Base-by-base conservation (phyloP, 2,888 invertebrate species). In the Dolomedes plantarius region DNA sequence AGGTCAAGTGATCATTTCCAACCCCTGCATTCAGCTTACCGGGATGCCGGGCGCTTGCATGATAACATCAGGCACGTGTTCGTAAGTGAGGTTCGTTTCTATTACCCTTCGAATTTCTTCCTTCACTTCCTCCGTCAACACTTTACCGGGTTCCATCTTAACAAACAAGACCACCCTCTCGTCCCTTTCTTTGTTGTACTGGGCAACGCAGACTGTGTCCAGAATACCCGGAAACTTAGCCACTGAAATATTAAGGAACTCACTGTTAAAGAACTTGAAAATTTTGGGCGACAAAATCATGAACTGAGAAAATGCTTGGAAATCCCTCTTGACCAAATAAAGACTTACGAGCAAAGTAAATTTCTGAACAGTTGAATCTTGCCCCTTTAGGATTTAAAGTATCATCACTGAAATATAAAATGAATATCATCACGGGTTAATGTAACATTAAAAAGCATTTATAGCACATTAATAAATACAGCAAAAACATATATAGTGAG, bases 341-440 rank as follows among this genome's bases (percentile, higher is more conserved):
- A 13, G 46, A 78, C 85, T 77, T 32, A 92, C 92, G 92, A 81
- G 93, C 91, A 88, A 92, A 91, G 89, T 93, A 94, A 81, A 93
- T 93, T 90, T 93, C 93, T 13, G 93, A 92, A 89, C 93, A 93
- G 31, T 93, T 93, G 90, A 93, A 93, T 32, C 93, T 90, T 0
- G 93, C 93, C 29, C 93, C 93, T 90, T 92, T 93, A 9, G 93
- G 93, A 90, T 93, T 93, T 72, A 93, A 77, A 0, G 62, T 78
- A 36, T 85, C 85, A 46, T 85, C 85, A 28, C 85, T 85, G 68
- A 27, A 72, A 64, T n/a, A n/a, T n/a, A n/a, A n/a, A n/a, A n/a
- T n/a, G n/a, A n/a, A n/a, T n/a, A n/a, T n/a, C n/a, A n/a, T n/a
- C n/a, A n/a, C n/a, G n/a, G n/a, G n/a, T n/a, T n/a, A n/a, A n/a